Evolutionary conservation across 1,140 invertebrate genomes (phyloP).

Genomic region (Hermatobates lingyangjiaoensis): DNA sequence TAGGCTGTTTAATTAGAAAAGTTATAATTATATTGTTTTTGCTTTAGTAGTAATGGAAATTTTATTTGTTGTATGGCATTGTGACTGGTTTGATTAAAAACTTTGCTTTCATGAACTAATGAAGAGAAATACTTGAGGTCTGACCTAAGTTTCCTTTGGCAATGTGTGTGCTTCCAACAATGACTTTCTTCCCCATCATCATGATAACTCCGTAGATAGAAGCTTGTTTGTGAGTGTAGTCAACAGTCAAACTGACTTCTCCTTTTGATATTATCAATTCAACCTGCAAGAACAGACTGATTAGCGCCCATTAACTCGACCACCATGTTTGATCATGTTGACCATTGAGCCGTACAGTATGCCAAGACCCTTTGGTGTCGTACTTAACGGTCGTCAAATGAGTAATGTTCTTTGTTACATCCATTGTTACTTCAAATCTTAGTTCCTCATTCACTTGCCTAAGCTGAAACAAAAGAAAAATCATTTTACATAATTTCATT

Average conservation of each 20-base stretch:
- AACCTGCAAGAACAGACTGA: conserved; percentile 30
- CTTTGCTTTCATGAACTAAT: no score
- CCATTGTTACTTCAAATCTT: conserved; percentile 54
- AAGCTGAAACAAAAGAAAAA: conserved; percentile 29
- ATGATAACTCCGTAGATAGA: conserved; percentile 39
- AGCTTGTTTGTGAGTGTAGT: conserved; percentile 45
- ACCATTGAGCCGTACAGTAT: conserved; percentile 27
- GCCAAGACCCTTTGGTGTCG: conserved; percentile 44
- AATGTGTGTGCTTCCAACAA: conserved; percentile 48
- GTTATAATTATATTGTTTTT: no score
- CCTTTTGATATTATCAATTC: conserved; percentile 56
- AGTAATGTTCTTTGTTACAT: conserved; percentile 47
- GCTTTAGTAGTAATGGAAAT: no score
- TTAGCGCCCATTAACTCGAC: no score
- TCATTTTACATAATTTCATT: no score
- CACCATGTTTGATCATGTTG: no score
- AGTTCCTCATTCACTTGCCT: conserved; percentile 62
- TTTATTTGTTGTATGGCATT: no score
- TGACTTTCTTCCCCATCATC: conserved; percentile 34
- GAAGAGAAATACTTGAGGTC: no score
- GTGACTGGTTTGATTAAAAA: no score
- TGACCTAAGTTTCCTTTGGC: conserved; percentile 30
- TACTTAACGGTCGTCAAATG: conserved; percentile 56
- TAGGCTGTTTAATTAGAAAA: no score
- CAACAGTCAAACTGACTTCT: conserved; percentile 49